Percentiles rank a stretch among this genome's conserved stretches.
phyloP scores from a whole-genome alignment of 92 coral and sea anemone species.

The Siderastrea radians region DNA sequence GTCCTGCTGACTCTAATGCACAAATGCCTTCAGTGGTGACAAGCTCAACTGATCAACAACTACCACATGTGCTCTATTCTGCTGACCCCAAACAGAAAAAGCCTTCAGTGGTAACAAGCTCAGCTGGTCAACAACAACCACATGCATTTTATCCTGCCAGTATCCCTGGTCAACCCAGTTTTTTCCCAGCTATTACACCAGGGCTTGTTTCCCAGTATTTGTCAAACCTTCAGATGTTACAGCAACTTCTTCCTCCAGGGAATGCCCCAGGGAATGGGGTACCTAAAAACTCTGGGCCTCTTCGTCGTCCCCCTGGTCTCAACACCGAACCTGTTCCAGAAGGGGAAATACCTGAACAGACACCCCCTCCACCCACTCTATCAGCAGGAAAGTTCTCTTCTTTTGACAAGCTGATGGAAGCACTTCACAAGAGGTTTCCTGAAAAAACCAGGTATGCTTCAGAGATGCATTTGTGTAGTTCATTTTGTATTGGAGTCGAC shows the following conservation, averaged over 20 bases:
- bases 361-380: not conserved
- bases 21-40: not conserved
- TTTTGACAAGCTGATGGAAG: conserved; percentile 82
- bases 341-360: conserved; percentile 15
- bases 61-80: not conserved
- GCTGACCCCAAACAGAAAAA: not conserved
- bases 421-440: conserved; percentile 79
- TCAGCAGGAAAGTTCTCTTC: conserved; percentile 62
- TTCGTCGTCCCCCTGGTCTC: conserved; percentile 71
- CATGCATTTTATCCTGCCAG: not conserved
- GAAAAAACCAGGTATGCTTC: conserved; percentile 68
- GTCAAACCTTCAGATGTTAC: conserved; percentile 10
- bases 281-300: conserved; percentile 3
- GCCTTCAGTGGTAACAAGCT: not conserved
- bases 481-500: too few species aligned
- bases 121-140: not conserved
- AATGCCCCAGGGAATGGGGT: not conserved
- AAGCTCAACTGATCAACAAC: not conserved
- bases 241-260: not conserved
- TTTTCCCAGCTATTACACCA: not conserved
- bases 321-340: conserved; percentile 30
- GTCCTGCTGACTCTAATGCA: not conserved
- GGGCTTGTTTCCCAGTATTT: not conserved
- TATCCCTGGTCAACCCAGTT: not conserved
- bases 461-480: not conserved